These are phyloP conservation scores for Anguilla rostrata DNA, from an alignment of 2,113 vertebrate species.

Conservation along the genomic window DNA sequence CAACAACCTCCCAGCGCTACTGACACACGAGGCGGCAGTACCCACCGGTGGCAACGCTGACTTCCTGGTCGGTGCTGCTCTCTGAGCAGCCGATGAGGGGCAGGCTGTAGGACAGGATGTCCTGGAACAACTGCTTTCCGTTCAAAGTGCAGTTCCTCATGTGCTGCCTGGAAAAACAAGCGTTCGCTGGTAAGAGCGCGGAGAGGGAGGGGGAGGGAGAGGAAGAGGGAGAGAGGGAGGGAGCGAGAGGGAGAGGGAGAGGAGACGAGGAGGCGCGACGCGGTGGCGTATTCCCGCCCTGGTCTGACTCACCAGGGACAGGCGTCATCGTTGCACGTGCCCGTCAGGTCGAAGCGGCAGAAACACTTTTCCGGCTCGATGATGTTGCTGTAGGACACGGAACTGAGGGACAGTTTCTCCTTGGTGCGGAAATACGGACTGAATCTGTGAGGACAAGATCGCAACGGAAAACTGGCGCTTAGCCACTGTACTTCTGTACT, in stretches of 20 bases:
- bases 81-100: slow-evolving; percentile 88
- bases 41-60: slow-evolving; percentile 81
- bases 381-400: slow-evolving; percentile 83
- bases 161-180: slow-evolving; percentile 84
- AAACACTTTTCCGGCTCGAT: slow-evolving; percentile 86
- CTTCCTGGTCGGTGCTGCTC: slow-evolving; percentile 77
- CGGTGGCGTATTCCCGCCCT: not conserved
- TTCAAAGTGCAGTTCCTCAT: slow-evolving; percentile 87
- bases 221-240: too few species aligned
- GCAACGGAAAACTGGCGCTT: not conserved
- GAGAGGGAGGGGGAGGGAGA: too few species aligned
- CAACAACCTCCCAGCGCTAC: too few species aligned
- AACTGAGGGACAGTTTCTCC: slow-evolving; percentile 90
- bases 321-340: slow-evolving; percentile 92
- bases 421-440: slow-evolving; percentile 97
- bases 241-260: too few species aligned
- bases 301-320: slow-evolving; percentile 82
- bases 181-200: not conserved
- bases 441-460: slow-evolving; percentile 72
- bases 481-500: not conserved
- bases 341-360: slow-evolving; percentile 93
- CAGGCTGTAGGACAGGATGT: slow-evolving; percentile 90
- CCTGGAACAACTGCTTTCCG: slow-evolving; percentile 88
- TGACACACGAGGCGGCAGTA: not conserved
- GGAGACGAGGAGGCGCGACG: not conserved